Base-by-base conservation (phyloP, 2,797 vertebrate genomes). In the Dicrostonyx torquatus region DNA sequence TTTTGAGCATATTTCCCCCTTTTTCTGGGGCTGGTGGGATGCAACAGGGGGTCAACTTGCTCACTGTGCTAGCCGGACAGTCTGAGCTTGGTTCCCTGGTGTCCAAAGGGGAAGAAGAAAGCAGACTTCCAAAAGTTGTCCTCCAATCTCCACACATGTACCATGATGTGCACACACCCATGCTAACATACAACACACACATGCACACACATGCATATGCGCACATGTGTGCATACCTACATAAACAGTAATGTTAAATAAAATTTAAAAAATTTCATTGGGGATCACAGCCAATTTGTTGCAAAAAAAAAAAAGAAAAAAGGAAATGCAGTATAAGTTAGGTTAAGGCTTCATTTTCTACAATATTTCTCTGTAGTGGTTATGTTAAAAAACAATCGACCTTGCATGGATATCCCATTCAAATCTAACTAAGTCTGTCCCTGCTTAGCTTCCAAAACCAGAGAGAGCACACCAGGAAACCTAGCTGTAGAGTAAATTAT, bases 251-350 rank as follows among this genome's bases (percentile, higher is more conserved):
- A 82, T 60, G 80, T 29, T 45, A 64, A 62, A 83, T 64, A 64
- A 64, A 45, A 83, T 34, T 64, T 64, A 62, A 15, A 83, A 10
- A 70, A 40, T 26, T 62, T 92, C 5, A 40, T 24, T 87, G 50
- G 12, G 58, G 89, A 20, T 79, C 78, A 31, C n/a, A 92, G n/a
- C 7, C 64, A 84, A 68, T 68, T 20, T 75, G 50, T 88, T 37
- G 50, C 91, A 66, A 91, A 5, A n/a, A 89, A 58, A 55, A 20
- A 91, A 94, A 58, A 55, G 20, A 91, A 94, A 68, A 85, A 2
- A 70, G 11, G 12, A 89, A 90, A 64, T 43, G 18, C n/a, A 86
- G 1, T 53, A 37, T 62, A 78, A 83, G 50, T 17, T n/a, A 11
- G 22, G 17, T 24, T 17, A 68, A 14, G 13, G 66, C 48, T 34